Base-by-base conservation (phyloP, 2,797 vertebrate genomes). In the Sitta carolinensis region DNA sequence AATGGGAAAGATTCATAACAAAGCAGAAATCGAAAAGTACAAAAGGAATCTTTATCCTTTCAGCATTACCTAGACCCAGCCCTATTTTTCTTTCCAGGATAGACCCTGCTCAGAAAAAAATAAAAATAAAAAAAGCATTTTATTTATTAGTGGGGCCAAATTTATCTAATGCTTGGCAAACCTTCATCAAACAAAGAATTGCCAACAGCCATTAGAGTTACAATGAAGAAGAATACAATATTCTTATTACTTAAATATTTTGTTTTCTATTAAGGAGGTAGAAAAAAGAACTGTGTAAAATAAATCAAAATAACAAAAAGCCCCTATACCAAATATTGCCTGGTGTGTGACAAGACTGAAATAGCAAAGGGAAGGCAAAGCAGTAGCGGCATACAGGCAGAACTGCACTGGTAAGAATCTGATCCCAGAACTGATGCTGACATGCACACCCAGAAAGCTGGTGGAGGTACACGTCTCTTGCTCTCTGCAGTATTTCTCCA, bases 251-350 rank as follows among this genome's bases (percentile, higher is more conserved):
- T 62, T n/a, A 30, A 80, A 55, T 80, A 16, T 32, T 73, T 55
- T 55, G 12, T 5, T 36, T 80, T 30, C 40, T 62, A 26, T 79
- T 85, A 23, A 54, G 51, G 43, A 83, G 13, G 8, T 47, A 66
- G 9, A 23, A 83, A 82, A 32, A 4, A 48, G 6, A 25, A 10
- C 11, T 62, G 13, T 62, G 13, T 20, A 43, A 87, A 89, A 52
- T 48, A 63, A 61, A 59, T 47, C 3, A 51, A 72, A 80, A 81
- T 61, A 11, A 19, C 17, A 42, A 48, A 14, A 55, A 55, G 11
- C 2, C 0, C 11, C 8, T 51, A 29, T 48, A 70, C 7, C 1
- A 4, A 64, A 7, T 16, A 42, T 50, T 68, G 13, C 11, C 36
- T 6, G 27, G 16, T 47, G 47, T 48, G 30, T 29, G 16, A 45